A percentile compares a stretch with the other conserved stretches of the same genome.
Evolutionary conservation across 2,113 vertebrate species (phyloP).

Genomic region (Philantomba maxwellii): DNA sequence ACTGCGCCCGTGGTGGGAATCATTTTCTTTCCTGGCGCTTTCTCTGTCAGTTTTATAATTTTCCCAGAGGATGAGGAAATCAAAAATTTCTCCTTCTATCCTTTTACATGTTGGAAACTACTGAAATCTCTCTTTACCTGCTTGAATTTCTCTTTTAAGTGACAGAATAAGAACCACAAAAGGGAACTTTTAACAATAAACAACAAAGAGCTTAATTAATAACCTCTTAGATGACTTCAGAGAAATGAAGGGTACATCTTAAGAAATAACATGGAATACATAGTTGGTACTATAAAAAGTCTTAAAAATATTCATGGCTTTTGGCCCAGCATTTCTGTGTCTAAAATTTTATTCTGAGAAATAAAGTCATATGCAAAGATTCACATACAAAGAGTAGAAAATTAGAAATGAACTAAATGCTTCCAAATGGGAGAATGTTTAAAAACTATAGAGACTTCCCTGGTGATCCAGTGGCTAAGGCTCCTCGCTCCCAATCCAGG

Average conservation of each 20-base stretch:
- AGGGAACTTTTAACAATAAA: background rate
- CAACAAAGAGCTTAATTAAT: slow-evolving; percentile 30
- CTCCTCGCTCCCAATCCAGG: background rate
- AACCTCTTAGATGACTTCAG: background rate
- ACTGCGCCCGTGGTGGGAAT: background rate
- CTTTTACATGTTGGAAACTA: slow-evolving; percentile 22
- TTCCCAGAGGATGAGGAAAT: slow-evolving; percentile 24
- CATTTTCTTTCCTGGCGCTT: slow-evolving; percentile 10
- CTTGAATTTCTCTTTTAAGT: slow-evolving; percentile 39
- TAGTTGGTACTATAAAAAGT: background rate
- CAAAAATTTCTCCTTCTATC: background rate
- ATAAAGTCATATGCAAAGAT: background rate
- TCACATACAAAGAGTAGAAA: background rate
- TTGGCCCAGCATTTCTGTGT: background rate
- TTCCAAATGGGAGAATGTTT: background rate
- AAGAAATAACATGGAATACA: slow-evolving; percentile 33
- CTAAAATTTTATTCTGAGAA: background rate
- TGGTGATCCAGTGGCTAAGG: background rate
- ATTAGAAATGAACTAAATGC: background rate
- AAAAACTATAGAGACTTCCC: background rate
- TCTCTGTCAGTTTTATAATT: slow-evolving; percentile 27
- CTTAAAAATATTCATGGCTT: background rate
- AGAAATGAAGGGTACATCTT: background rate
- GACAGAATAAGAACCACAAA: slow-evolving; percentile 6
- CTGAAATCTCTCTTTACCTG: slow-evolving; percentile 2